These are phyloP conservation scores for Drosophila sordidula DNA, from an alignment of 2,888 invertebrate species.

Conservation along the genomic window DNA sequence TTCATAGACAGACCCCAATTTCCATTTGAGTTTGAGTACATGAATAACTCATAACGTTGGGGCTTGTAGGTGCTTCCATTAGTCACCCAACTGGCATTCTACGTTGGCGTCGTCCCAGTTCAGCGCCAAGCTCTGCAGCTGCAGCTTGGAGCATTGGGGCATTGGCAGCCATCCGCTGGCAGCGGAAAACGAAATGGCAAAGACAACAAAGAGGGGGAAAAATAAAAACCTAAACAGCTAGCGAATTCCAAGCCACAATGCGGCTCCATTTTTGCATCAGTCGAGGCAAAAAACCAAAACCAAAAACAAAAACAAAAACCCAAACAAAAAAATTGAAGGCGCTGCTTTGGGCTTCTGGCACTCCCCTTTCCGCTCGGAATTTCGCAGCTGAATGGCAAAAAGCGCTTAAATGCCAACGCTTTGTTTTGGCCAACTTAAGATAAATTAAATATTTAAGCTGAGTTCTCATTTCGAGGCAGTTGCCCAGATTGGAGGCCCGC, in stretches of 20 bases:
- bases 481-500: conserved; percentile 18
- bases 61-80: conserved; percentile 40
- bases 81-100: conserved; percentile 62
- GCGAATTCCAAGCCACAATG: conserved; percentile 62
- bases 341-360: conserved; percentile 58
- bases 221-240: conserved; percentile 41
- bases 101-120: conserved; percentile 64
- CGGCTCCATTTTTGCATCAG: conserved; percentile 29
- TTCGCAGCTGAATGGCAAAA: conserved; percentile 48
- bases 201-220: conserved; percentile 36
- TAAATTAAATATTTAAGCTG: conserved; percentile 48
- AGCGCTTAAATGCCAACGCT: conserved; percentile 65
- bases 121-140: conserved; percentile 40
- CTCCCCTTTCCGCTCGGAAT: conserved; percentile 68
- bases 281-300: conserved; percentile 14
- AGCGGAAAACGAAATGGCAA: conserved; percentile 60
- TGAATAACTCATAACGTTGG: conserved; percentile 30
- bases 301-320: conserved; percentile 16
- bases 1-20: conserved; percentile 37
- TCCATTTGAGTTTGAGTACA: conserved; percentile 28
- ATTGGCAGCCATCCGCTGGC: conserved; percentile 47
- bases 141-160: conserved; percentile 46
- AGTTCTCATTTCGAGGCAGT: conserved; percentile 13
- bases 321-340: conserved; percentile 40
- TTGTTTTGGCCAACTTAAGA: conserved; percentile 47